Evolutionary conservation across 2,113 vertebrate species (phyloP).

Genomic region (Prochilodus magdalenae): DNA sequence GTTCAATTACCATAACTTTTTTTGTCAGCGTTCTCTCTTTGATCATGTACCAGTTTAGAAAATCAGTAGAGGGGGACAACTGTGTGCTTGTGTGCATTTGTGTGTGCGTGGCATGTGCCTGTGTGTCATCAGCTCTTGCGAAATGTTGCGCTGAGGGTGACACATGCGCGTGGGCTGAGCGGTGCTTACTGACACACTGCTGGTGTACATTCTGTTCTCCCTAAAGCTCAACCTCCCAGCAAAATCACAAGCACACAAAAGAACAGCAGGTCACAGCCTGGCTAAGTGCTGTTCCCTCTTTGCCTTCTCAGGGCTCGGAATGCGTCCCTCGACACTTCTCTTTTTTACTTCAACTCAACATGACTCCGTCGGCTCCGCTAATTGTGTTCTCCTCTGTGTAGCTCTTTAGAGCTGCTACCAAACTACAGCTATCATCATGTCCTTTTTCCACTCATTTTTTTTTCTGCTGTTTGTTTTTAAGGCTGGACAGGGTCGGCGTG

Average conservation of each 20-base stretch:
- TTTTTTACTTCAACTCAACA: slow-evolving; percentile 36
- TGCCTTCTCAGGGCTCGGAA: slow-evolving; percentile 24
- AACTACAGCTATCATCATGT: slow-evolving; percentile 28
- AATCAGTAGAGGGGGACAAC: not conserved
- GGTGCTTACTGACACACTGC: slow-evolving; percentile 19
- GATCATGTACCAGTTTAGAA: slow-evolving; percentile 2
- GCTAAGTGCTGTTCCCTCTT: slow-evolving; percentile 13
- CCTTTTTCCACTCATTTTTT: not conserved
- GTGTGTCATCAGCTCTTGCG: slow-evolving; percentile 26
- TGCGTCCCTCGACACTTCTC: slow-evolving; percentile 14
- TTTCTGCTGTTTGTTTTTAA: not conserved
- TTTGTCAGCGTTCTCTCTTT: slow-evolving; percentile 17
- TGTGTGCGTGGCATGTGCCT: not conserved
- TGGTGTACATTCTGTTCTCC: slow-evolving; percentile 31
- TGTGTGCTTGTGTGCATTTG: slow-evolving; percentile 12
- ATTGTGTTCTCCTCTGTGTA: slow-evolving; percentile 39
- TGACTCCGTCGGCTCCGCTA: slow-evolving; percentile 36
- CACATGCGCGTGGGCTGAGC: slow-evolving; percentile 28
- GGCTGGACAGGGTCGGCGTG: not conserved
- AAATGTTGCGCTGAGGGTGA: slow-evolving; percentile 36
- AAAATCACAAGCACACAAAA: slow-evolving; percentile 42
- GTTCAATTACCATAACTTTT: not conserved
- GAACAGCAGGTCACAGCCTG: slow-evolving; percentile 37
- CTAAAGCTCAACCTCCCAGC: slow-evolving; percentile 32
- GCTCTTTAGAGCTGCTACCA: slow-evolving; percentile 9